These are phyloP conservation scores for Harpegnathos saltator DNA, from an alignment of 1,140 invertebrate species.

Conservation along the genomic window DNA sequence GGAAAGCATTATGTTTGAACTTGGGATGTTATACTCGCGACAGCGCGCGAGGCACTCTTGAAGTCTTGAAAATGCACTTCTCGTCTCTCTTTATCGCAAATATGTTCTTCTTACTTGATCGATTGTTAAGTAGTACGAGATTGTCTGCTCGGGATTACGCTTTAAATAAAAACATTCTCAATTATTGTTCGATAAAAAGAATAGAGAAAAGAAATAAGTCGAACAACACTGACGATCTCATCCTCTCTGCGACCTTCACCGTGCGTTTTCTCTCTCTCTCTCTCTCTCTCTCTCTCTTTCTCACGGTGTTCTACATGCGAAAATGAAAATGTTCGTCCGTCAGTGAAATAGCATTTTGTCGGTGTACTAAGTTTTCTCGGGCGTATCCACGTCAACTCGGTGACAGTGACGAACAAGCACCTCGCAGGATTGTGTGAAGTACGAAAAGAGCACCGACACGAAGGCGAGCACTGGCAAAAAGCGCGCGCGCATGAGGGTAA, in stretches of 20 bases:
- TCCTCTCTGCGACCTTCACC: background rate
- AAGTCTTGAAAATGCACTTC: slow-evolving; percentile 1
- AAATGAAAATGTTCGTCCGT: slow-evolving; percentile 6
- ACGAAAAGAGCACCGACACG: slow-evolving; percentile 17
- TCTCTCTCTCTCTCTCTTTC: no score
- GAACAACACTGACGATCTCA: background rate
- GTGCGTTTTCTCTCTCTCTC: no score
- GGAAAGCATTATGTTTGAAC: background rate
- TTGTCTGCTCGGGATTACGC: background rate
- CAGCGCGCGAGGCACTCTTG: no score
- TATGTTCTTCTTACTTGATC: background rate
- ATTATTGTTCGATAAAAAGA: background rate
- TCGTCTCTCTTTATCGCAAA: background rate
- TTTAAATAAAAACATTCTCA: background rate
- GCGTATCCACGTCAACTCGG: slow-evolving; percentile 9
- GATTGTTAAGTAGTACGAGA: background rate
- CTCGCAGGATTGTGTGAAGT: slow-evolving; percentile 12
- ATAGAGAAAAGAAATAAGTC: background rate
- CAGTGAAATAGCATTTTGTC: slow-evolving; percentile 12
- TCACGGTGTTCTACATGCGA: slow-evolving; percentile 5
- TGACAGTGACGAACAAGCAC: slow-evolving; percentile 18
- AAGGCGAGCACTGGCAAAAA: slow-evolving; percentile 27
- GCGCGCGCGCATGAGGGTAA: slow-evolving; percentile 1
- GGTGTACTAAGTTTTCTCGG: slow-evolving; percentile 8
- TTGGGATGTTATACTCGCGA: background rate